Base-by-base conservation (phyloP, 2,888 invertebrate genomes). In the Bugulina stolonifera region DNA sequence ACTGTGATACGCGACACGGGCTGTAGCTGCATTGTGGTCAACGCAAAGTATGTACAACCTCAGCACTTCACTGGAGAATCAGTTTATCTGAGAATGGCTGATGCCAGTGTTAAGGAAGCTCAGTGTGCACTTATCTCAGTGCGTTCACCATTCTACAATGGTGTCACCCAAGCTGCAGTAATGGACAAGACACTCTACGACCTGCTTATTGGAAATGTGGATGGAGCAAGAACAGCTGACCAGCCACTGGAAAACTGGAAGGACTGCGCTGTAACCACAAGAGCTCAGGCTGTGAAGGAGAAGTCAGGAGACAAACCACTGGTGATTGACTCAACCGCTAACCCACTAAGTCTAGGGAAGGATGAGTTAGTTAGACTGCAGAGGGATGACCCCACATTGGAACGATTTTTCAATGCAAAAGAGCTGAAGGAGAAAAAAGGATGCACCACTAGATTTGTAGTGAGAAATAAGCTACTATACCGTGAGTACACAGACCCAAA, bases 171-270 rank as follows among this genome's bases (percentile, higher is more conserved):
- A 25, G 57, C 25, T 23, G 57, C n/a, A 25, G 57, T 25, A 22
- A 57, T 57, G 57, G 57, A 57, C 57, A 57, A 22, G 25, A 25
- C 57, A 5, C 5, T 57, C n/a, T 25, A n/a, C n/a, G 57, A 25
- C 25, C 25, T 57, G 25, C 57, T 57, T 5, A 57, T 57, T 57
- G 43, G 43, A 18, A 43, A 43, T 43, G 57, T 23, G 25, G 57
- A 57, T 25, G 57, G 57, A 57, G 57, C 57, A n/a, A 57, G 57
- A 57, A 5, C 57, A 57, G 23, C n/a, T 57, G 57, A 23, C n/a
- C 57, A 57, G 25, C 57, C 57, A 57, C 25, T 57, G n/a, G 57
- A 57, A 23, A 57, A 57, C 57, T 57, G 57, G 57, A 57, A 57
- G 25, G 57, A 57, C n/a, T 57, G 57, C 25, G 57, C 57, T n/a